phyloP scores from a whole-genome alignment of 2,797 vertebrate species.

The Acridotheres tristis region DNA sequence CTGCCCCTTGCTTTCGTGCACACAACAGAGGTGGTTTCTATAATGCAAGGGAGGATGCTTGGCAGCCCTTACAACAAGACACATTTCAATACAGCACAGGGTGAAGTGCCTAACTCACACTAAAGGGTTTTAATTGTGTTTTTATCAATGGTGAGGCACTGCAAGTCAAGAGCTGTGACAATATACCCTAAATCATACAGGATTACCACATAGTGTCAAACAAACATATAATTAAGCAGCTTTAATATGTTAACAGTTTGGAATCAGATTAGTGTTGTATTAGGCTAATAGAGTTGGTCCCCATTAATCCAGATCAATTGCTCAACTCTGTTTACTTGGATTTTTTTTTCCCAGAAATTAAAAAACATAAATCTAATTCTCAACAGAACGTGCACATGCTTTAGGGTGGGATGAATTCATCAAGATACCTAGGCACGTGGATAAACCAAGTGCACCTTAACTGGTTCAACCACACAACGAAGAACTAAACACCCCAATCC shows the following conservation, averaged over 20 bases:
- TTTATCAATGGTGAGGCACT: constrained; percentile 14
- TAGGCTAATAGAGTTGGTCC: constrained; percentile 57
- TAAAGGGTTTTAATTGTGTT: constrained; percentile 11
- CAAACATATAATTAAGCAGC: constrained; percentile 66
- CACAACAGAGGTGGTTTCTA: neutral
- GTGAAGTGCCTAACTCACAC: neutral
- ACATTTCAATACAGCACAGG: neutral
- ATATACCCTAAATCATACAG: constrained; percentile 47
- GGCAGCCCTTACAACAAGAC: neutral
- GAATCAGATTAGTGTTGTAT: constrained; percentile 64
- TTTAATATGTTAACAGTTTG: constrained; percentile 69
- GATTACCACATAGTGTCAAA: constrained; percentile 55
- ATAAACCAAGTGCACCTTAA: constrained; percentile 43
- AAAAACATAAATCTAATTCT: constrained; percentile 9
- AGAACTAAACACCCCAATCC: constrained; percentile 46
- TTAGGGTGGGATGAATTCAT: constrained; percentile 18
- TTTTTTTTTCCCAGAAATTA: constrained; percentile 14
- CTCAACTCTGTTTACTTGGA: constrained; percentile 34
- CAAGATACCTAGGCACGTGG: constrained; percentile 9
- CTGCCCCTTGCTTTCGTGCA: neutral
- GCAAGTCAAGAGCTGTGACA: constrained; percentile 34
- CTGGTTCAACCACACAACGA: neutral
- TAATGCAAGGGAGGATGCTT: neutral
- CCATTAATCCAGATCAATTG: constrained; percentile 55
- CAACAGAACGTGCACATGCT: neutral